These are phyloP conservation scores for Muscicapa comitata DNA, from an alignment of 2,797 vertebrate species.

Conservation along the genomic window DNA sequence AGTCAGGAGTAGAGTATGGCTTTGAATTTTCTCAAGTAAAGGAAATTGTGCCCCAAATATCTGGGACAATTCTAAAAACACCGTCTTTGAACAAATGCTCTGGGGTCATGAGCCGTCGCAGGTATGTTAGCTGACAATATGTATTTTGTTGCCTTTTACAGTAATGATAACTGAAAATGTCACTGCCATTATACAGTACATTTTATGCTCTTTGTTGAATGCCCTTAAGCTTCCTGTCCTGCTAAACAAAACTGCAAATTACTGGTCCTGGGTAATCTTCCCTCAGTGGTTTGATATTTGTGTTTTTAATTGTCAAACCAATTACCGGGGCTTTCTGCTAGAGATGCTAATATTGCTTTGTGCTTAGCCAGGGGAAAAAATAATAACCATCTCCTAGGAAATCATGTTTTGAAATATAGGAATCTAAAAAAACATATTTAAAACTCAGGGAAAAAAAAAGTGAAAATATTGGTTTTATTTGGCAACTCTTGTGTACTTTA, in stretches of 20 bases:
- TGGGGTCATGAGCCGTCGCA: background rate
- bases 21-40: background rate
- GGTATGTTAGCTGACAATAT: conserved; percentile 50
- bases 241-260: conserved; percentile 70
- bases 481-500: background rate
- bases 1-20: background rate
- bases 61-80: background rate
- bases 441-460: background rate
- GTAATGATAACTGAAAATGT: conserved; percentile 72
- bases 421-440: background rate
- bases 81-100: conserved; percentile 1
- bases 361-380: conserved; percentile 22
- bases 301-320: conserved; percentile 76
- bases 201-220: conserved; percentile 54
- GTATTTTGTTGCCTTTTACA: conserved; percentile 67
- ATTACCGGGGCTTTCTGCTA: conserved; percentile 57
- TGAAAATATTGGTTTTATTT: background rate
- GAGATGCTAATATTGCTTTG: conserved; percentile 14
- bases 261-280: conserved; percentile 55
- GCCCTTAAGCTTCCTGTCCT: conserved; percentile 66
- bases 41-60: background rate
- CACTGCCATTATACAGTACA: conserved; percentile 58
- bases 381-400: background rate
- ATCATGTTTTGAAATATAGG: background rate
- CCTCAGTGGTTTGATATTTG: conserved; percentile 65